Evolutionary conservation across 2,888 invertebrate genomes (phyloP), one percentile per base, ranked within the genome.

Genomic region (Cataglyphis altisquamis): DNA sequence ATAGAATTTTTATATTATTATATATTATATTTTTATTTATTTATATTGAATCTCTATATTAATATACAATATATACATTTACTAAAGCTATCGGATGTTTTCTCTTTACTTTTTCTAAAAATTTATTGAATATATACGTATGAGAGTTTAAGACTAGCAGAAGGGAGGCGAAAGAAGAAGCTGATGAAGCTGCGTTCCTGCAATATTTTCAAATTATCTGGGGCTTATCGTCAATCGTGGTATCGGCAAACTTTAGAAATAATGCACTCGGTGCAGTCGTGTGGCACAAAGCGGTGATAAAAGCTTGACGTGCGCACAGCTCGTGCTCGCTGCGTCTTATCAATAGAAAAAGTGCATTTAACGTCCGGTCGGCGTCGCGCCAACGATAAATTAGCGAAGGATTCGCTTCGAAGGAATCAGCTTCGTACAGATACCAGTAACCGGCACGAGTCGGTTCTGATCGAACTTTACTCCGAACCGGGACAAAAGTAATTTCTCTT

Each of bases 401-500:
- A 83, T 64, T 36, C 66, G 63, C 66, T 84, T 84, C 86, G 72
- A 82, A 82, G 77, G 52, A 52, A 52, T 66, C 45, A 9, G 21
- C 72, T 21, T 18, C 62, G 52, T 64, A 62, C 39, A 72, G 80
- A 84, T 84, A 80, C 5, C 10, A 1, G 9, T 39, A 88, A 82
- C 89, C 78, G 81, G 89, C 78, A 62, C 3, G 39, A 84, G 62
- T 84, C 78, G 87, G 91, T 87, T 88, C 25, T 21, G 55, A 64
- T 3, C 90, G 91, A 90, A 92, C 91, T 91, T 92, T 92, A 91
- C 81, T 86, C 90, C 83, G 75, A 64, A 32, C 21, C 21, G 6
- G 18, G 18, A 70, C 60, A 18, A 80, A 80, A 80, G 73, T 73
- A 73, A 80, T 72, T 73, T 32, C 45, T 80, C 25, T 4, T 62